Conservation (phyloP, 2,888 invertebrate species). For the Machimus atricapillus region DNA sequence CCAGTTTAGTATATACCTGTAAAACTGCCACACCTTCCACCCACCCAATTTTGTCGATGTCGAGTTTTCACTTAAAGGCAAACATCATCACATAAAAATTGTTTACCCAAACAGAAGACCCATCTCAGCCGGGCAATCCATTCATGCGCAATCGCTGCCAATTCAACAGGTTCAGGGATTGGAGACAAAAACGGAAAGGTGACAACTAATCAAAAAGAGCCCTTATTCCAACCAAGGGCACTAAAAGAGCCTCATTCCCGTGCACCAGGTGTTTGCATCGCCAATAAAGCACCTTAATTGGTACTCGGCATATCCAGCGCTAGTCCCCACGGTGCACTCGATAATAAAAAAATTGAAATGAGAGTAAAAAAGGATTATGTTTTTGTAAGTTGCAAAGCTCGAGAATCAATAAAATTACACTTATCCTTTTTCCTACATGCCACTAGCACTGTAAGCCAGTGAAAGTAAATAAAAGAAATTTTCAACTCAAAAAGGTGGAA, state of each 20-base stretch:
- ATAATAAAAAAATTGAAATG: background rate
- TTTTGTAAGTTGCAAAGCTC: background rate
- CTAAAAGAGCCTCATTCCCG: background rate
- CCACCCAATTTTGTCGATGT: background rate
- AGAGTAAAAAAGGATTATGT: background rate
- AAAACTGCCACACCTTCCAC: background rate
- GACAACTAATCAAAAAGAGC: background rate
- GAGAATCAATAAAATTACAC: constrained; percentile 21
- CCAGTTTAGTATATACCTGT: background rate
- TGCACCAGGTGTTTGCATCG: background rate
- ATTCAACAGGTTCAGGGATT: constrained; percentile 1
- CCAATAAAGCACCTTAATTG: background rate
- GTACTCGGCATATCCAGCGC: background rate
- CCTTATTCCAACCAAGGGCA: background rate
- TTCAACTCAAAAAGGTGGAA: background rate
- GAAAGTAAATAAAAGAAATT: constrained; percentile 25
- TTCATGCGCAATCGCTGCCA: background rate
- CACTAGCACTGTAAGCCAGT: background rate
- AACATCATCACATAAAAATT: background rate
- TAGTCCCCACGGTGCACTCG: background rate
- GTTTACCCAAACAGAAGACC: background rate
- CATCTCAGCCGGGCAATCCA: background rate
- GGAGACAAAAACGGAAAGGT: background rate
- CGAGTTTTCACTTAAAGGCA: background rate
- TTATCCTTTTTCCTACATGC: background rate